Evolutionary conservation across 2,888 invertebrate genomes (phyloP), one percentile per base, ranked within the genome.

Genomic region (Rhamphomyia laevipes): DNA sequence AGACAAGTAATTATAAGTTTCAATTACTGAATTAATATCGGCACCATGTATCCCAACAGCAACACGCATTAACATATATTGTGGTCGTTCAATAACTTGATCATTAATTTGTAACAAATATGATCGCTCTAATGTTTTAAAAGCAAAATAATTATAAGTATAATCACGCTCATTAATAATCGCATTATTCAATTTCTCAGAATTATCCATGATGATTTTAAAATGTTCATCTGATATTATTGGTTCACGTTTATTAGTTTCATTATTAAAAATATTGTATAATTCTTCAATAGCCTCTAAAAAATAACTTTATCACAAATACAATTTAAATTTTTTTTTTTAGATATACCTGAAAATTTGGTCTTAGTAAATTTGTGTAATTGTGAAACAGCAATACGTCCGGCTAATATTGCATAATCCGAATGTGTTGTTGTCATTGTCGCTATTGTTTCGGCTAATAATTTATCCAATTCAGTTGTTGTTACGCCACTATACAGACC

Each of bases 11-110:
- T 95, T 89, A 71, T 96, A 96, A 0, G 95, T 93, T 72, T 90
- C 86, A 58, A 95, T 88, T 17, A 84, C 93, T 23, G 81, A 47
- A 51, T 89, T 87, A 52, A 95, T 84, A 63, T 95, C 86, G 56
- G 87, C 82, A 6, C 84, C 85, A 64, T 96, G 95, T 59, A 96
- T 91, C 15, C 93, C 94, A 50, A 96, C 84, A 10, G 94, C 73
- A 1, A 94, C 93, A 59, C 96, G 73, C 95, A 96, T 96, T 48
- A 95, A 72, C 93, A 96, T 89, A 61, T 95, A 93, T 63, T 96
- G 95, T 0, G 96, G 95, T 37, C 95, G 77, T 70, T 96, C 96
- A 3, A 80, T 91, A 43, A 91, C 84, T 77, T 87, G 87, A 1
- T 83, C 84, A 63, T 88, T 76, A 47, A 93, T 86, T 71, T 86